Conservation (phyloP, 2,113 vertebrate species). For the Meriones unguiculatus region DNA sequence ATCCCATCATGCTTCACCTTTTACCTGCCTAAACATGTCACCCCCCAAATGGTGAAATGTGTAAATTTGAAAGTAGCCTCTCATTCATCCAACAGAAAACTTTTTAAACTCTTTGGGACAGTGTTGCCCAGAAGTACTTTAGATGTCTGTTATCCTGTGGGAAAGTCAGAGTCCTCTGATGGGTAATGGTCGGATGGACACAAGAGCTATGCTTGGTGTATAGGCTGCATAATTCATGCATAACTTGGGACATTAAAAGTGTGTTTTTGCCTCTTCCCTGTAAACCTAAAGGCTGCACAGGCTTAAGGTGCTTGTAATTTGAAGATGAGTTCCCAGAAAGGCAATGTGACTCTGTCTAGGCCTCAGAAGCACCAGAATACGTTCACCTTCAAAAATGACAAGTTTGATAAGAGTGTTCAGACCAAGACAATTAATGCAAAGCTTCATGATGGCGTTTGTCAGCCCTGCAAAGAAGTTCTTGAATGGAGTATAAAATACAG, state of each 20-base stretch:
- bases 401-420: too few species aligned
- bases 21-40: slow-evolving; percentile 56
- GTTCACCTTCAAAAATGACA: too few species aligned
- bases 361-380: too few species aligned
- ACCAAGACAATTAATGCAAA: too few species aligned
- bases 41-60: slow-evolving; percentile 37
- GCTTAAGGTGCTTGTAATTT: too few species aligned
- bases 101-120: slow-evolving; percentile 25
- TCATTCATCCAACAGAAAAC: slow-evolving; percentile 42
- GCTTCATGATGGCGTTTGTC: too few species aligned
- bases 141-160: neutral
- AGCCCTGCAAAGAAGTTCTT: too few species aligned
- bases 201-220: neutral
- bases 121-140: neutral
- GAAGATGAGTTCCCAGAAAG: too few species aligned
- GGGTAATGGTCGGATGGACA: neutral
- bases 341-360: too few species aligned
- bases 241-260: neutral
- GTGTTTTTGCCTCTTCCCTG: neutral
- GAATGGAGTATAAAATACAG: too few species aligned
- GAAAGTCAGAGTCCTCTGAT: neutral
- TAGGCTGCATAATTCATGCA: neutral
- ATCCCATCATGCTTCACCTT: slow-evolving; percentile 37
- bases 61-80: slow-evolving; percentile 41
- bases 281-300: too few species aligned